Evolutionary conservation across 2,888 invertebrate species (phyloP).

Genomic region (Cotesia congregata): DNA sequence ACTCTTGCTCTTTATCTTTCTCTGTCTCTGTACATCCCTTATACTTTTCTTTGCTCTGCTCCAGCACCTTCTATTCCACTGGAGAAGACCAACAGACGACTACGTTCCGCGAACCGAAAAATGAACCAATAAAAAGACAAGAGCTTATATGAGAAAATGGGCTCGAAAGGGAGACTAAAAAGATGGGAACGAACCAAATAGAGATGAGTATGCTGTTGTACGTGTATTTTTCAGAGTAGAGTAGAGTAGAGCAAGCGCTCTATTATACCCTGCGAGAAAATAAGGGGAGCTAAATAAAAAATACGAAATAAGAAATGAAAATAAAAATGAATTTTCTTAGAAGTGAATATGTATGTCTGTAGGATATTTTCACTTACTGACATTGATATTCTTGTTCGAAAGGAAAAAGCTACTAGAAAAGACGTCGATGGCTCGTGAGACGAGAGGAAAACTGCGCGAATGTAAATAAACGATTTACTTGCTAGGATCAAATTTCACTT

Average conservation of each 20-base stretch:
- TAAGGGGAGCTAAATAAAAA: constrained; percentile 19
- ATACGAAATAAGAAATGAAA: constrained; percentile 40
- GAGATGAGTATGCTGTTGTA: neutral
- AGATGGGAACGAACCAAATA: neutral
- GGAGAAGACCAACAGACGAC: constrained; percentile 22
- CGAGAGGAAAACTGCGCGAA: neutral
- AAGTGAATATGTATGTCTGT: constrained; percentile 42
- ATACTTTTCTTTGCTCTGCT: constrained; percentile 19
- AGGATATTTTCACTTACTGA: neutral
- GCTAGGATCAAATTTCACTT: constrained; percentile 21
- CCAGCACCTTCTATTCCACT: neutral
- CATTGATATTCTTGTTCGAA: constrained; percentile 43
- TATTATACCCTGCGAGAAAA: constrained; percentile 4
- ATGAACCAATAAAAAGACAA: constrained; percentile 46
- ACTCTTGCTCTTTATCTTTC: too few relatives aligned
- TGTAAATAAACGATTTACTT: neutral
- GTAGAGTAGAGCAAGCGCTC: constrained; percentile 16
- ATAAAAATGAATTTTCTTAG: constrained; percentile 55
- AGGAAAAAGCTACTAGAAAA: constrained; percentile 37
- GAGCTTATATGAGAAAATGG: constrained; percentile 27
- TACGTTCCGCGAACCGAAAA: constrained; percentile 43
- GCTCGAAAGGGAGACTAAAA: constrained; percentile 11
- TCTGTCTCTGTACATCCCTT: too few relatives aligned
- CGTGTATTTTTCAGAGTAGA: constrained; percentile 24
- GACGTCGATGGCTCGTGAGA: constrained; percentile 21